These are phyloP conservation scores for Semnornis frantzii DNA, from an alignment of 2,113 vertebrate species.

Conservation along the genomic window DNA sequence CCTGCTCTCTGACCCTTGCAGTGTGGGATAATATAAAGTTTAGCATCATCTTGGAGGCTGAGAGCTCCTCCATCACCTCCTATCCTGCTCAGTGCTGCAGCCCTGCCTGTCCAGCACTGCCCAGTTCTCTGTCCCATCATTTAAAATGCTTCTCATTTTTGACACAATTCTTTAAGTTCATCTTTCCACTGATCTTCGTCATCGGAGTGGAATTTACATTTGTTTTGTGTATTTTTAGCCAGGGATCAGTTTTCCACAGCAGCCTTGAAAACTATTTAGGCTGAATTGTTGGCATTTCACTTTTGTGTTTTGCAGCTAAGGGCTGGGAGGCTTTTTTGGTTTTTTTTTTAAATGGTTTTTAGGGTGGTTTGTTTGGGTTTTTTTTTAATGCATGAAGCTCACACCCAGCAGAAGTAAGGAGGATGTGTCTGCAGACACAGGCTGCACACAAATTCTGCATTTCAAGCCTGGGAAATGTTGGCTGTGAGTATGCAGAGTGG, in stretches of 20 bases:
- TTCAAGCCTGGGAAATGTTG: background rate
- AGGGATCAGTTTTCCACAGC: conserved; percentile 6
- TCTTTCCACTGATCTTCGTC: conserved; percentile 30
- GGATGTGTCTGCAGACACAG: background rate
- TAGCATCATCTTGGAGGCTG: background rate
- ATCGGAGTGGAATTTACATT: conserved; percentile 53
- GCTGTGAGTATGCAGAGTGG: background rate
- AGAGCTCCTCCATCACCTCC: background rate
- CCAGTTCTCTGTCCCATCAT: background rate
- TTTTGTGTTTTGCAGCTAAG: background rate
- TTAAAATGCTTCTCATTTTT: conserved; percentile 60
- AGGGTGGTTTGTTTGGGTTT: background rate
- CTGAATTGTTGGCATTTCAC: background rate
- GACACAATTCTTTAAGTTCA: conserved; percentile 20
- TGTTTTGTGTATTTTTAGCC: conserved; percentile 57
- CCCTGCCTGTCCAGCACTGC: background rate
- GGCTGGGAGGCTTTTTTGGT: background rate
- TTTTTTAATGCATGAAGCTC: background rate
- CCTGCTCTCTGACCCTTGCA: background rate
- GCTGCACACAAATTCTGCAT: background rate
- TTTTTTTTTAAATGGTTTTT: background rate
- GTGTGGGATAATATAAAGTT: background rate
- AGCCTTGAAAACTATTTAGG: conserved; percentile 54
- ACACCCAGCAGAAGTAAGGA: background rate
- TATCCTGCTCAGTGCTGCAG: background rate